A percentile compares a stretch with the other conserved stretches of the same genome.
Evolutionary conservation across 2,113 vertebrate genomes (phyloP).

Genomic region (Opisthocomus hoazin): DNA sequence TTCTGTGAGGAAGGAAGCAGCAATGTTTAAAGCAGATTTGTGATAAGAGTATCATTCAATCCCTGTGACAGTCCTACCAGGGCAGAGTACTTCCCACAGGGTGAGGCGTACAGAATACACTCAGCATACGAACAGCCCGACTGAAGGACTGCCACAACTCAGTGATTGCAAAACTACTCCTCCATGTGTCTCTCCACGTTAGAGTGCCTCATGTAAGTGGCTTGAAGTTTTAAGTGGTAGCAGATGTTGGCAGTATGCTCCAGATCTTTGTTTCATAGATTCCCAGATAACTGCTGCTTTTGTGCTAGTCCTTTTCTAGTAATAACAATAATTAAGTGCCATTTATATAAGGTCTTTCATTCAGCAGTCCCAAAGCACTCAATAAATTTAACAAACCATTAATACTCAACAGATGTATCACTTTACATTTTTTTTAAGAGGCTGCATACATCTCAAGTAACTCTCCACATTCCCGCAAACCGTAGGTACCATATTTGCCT

Average conservation of each 20-base stretch:
- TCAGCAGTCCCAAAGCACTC: neutral
- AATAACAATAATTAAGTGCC: conserved; percentile 39
- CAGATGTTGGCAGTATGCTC: neutral
- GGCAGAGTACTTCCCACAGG: neutral
- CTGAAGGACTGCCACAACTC: neutral
- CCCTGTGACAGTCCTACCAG: neutral
- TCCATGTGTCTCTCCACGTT: neutral
- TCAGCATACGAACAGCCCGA: neutral
- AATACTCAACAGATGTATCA: neutral
- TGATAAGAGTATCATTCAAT: too few species aligned
- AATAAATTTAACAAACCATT: conserved; percentile 25
- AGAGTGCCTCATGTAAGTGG: neutral
- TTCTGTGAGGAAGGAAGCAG: neutral
- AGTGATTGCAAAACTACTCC: neutral
- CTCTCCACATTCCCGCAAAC: neutral
- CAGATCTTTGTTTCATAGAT: conserved; percentile 1
- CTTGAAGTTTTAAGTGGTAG: conserved; percentile 10
- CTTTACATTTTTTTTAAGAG: neutral
- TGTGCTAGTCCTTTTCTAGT: neutral
- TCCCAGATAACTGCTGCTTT: conserved; percentile 41
- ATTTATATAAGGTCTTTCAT: conserved; percentile 19
- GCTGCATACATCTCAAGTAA: neutral
- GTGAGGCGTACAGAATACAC: neutral
- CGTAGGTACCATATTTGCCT: neutral
- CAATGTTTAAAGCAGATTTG: neutral